Evolutionary conservation across 1,140 invertebrate species (phyloP).

Genomic region (Aphidius gifuensis): DNA sequence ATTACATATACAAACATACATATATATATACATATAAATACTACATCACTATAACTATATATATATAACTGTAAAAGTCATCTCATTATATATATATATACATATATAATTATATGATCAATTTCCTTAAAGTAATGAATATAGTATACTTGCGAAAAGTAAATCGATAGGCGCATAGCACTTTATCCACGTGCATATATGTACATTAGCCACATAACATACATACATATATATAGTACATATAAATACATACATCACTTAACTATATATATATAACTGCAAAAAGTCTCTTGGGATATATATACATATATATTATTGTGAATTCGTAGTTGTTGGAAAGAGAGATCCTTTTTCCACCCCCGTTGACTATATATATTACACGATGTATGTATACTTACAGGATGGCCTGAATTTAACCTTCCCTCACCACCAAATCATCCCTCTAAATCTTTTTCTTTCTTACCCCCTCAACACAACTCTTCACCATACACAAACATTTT

Average conservation of each 20-base stretch:
- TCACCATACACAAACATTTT: constrained; percentile 5
- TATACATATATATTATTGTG: too few species aligned
- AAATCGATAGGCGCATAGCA: constrained; percentile 52
- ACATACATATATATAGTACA: constrained; percentile 21
- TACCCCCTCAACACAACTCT: constrained; percentile 4
- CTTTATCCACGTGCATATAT: constrained; percentile 26
- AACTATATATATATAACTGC: background rate
- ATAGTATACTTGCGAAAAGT: constrained; percentile 42
- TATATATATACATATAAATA: too few species aligned
- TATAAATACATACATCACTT: constrained; percentile 13
- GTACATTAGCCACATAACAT: constrained; percentile 16
- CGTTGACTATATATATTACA: constrained; percentile 40
- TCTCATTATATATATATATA: too few species aligned
- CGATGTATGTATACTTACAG: constrained; percentile 40
- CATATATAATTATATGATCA: too few species aligned
- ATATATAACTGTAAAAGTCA: too few species aligned
- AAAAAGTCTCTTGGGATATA: too few species aligned
- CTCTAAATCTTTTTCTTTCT: constrained; percentile 1
- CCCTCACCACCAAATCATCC: background rate
- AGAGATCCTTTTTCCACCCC: constrained; percentile 4
- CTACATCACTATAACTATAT: too few species aligned
- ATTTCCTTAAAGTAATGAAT: too few species aligned
- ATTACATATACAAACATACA: too few species aligned
- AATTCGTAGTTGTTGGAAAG: too few species aligned
- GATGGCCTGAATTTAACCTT: constrained; percentile 47